phyloP scores from a whole-genome alignment of 2,113 vertebrate genomes.

The Stigmatopora nigra region DNA sequence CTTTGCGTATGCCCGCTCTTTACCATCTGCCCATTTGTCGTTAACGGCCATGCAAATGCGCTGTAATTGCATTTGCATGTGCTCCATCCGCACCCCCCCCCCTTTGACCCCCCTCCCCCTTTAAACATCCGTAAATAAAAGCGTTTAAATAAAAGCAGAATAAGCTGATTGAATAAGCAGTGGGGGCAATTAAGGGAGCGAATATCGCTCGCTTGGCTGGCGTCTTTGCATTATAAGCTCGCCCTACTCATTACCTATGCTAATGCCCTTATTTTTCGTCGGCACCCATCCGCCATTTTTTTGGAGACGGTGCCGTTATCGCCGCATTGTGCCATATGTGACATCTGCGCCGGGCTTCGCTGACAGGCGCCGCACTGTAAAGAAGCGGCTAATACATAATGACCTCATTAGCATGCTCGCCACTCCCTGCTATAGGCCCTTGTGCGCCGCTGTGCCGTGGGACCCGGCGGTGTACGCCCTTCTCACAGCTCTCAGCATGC shows the following conservation, averaged over 20 bases:
- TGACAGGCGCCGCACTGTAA: conserved; percentile 67
- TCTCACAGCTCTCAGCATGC: conserved; percentile 72
- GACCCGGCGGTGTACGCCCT: conserved; percentile 69
- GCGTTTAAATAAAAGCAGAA: conserved; percentile 19
- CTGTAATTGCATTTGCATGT: conserved; percentile 80
- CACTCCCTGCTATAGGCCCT: conserved; percentile 68
- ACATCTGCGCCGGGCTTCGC: conserved; percentile 67
- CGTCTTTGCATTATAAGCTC: conserved; percentile 47
- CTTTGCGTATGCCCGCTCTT: conserved; percentile 63
- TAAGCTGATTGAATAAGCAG: conserved; percentile 51
- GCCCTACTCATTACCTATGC: conserved; percentile 47
- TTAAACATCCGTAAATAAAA: conserved; percentile 51
- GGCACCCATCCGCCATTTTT: conserved; percentile 6
- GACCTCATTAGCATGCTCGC: conserved; percentile 76
- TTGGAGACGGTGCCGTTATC: conserved; percentile 44
- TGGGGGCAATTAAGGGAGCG: conserved; percentile 58
- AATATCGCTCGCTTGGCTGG: conserved; percentile 38
- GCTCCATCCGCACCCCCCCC: conserved; percentile 48
- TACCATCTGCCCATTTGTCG: conserved; percentile 72
- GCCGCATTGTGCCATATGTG: conserved; percentile 69
- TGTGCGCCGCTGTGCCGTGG: conserved; percentile 69
- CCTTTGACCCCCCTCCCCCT: no score
- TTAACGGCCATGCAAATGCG: conserved; percentile 76
- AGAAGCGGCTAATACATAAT: conserved; percentile 70
- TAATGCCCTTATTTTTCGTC: conserved; percentile 37